Conservation (phyloP, 2,113 vertebrate genomes). For the Peromyscus polionotus region DNA sequence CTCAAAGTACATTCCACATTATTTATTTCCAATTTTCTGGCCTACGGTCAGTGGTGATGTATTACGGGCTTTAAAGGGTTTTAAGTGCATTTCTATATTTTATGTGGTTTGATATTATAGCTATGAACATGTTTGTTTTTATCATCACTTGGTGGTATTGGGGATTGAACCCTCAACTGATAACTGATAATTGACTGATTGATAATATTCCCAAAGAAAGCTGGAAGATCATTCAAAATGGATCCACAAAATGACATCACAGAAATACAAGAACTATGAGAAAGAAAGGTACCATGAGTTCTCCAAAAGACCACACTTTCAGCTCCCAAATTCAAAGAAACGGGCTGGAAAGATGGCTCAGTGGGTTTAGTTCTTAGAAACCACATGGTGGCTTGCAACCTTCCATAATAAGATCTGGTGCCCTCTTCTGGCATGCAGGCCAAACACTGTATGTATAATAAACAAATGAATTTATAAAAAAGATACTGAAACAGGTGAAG, state of each 20-base stretch:
- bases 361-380: not conserved
- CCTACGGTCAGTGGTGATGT: not conserved
- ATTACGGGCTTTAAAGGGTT: not conserved
- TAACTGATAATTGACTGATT: not conserved
- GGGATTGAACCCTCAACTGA: not conserved
- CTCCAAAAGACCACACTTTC: not conserved
- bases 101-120: not conserved
- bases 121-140: not conserved
- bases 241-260: not conserved
- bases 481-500: not conserved
- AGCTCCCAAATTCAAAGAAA: not conserved
- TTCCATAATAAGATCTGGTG: not conserved
- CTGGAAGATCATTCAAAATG: not conserved
- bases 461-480: not conserved
- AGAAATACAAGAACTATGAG: not conserved
- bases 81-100: not conserved
- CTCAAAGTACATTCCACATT: not conserved
- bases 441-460: too few relatives aligned
- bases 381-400: not conserved
- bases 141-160: not conserved
- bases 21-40: not conserved
- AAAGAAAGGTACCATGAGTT: not conserved
- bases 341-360: not conserved
- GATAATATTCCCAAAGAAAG: not conserved
- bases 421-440: not conserved